Evolutionary conservation across 2,113 vertebrate species (phyloP).

Genomic region (Lycaon pictus): DNA sequence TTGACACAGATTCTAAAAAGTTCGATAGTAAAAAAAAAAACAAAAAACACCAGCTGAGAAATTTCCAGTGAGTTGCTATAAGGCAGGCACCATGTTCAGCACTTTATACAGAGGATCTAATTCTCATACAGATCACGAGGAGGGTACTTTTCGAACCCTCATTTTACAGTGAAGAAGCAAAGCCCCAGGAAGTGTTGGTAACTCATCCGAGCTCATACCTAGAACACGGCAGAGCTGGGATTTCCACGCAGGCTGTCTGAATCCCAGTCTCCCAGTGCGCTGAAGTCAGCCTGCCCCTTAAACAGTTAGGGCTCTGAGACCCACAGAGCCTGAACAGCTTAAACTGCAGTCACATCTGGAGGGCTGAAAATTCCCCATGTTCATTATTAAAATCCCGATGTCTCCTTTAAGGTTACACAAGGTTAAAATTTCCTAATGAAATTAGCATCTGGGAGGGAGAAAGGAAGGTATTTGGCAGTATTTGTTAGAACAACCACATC

Average conservation of each 20-base stretch:
- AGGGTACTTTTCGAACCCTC: neutral
- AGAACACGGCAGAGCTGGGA: neutral
- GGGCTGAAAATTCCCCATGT: neutral
- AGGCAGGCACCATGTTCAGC: neutral
- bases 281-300: neutral
- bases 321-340: neutral
- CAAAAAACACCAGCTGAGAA: neutral
- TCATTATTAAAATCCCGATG: neutral
- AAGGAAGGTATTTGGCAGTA: neutral
- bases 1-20: neutral
- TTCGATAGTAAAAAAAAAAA: neutral
- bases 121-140: neutral
- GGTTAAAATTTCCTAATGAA: neutral
- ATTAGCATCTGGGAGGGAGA: neutral
- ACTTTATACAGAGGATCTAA: neutral
- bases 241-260: neutral
- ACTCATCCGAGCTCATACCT: neutral
- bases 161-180: constrained; percentile 1
- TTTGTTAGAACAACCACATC: neutral
- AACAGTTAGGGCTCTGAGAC: neutral
- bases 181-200: neutral
- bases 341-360: neutral
- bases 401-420: neutral
- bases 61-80: neutral
- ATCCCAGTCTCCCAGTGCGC: neutral